Evolutionary conservation across 2,797 vertebrate species (phyloP), one percentile per base, ranked within the genome.

Genomic region (Spinus pinus): DNA sequence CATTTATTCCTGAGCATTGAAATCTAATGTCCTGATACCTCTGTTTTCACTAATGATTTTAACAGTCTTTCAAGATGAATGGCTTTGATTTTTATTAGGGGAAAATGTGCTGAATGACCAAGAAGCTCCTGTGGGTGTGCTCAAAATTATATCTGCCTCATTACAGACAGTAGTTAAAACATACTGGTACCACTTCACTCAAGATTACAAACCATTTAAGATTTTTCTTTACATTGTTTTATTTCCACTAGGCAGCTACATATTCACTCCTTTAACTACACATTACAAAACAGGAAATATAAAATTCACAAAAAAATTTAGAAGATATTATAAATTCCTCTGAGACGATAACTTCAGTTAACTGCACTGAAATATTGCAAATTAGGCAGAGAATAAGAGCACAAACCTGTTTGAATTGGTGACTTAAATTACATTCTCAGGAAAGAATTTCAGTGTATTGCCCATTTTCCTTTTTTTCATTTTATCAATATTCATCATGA

Each of bases 41-140:
- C 28, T 74, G 19, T 19, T 96, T 92, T 84, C 24, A 3, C 44
- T 79, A 84, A 91, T 88, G 58, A 80, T 96, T 94, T 84, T 85
- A 87, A 77, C 65, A 80, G 84, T 91, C 22, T 94, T 97, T 96
- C 85, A 95, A 93, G 42, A 62, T 96, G 33, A 93, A 72, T 96
- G 44, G 49, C 80, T 97, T 60, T 94, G 75, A 80, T 96, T 81
- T 96, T 95, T 81, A 89, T 81, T 92, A 78, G 33, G 46, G 50
- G 58, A 49, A 94, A 78, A 87, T 88, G 47, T 94, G 82, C 78
- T 70, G 42, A 77, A 47, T 93, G 90, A 95, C 86, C 84, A 50
- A 94, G 93, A 94, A 79, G 42, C 90, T 96, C 88, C 92, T 65
- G 23, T 88, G 61, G 33, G 56, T 81, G 41, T 94, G 75, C 41